Base-by-base conservation (phyloP, 2,797 vertebrate genomes). In the Ibycter americanus region DNA sequence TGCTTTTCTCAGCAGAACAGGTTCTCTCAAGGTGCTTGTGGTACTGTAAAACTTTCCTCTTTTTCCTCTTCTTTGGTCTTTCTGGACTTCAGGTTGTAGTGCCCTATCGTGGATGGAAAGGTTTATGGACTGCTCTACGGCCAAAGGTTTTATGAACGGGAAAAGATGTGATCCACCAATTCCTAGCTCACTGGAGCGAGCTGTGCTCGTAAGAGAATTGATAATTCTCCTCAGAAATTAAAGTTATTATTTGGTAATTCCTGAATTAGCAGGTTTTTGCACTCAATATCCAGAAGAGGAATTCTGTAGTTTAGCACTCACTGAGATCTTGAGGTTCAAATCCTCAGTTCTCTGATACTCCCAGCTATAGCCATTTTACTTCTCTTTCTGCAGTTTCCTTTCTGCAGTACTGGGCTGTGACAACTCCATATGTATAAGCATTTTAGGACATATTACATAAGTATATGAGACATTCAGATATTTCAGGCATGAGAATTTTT, bases 391-490 rank as follows among this genome's bases (percentile, higher is more conserved):
- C 59, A 44, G 42, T 91, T 91, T 58, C 16, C 44, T 84, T 76
- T 87, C 74, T 85, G 65, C 89, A 86, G 72, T 78, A 72, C 25
- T 31, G 19, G 26, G 34, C 62, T 89, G 4, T 58, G 80, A 87
- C 79, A 92, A 20, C 79, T 96, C 89, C 34, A 9, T 72, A 44
- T 89, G 72, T 58, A 12, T 58, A 83, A 74, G 76, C 74, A 70
- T 97, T 92, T 94, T 92, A 87, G 74, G 38, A 46, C 34, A 25
- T 80, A 54, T 96, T 95, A 83, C 78, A 27, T 96, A 96, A 96
- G 82, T 81, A 34, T 56, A 83, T 93, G 65, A 95, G 90, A 93
- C 68, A 91, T 34, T 52, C n/a, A 63, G 65, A 77, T 94, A 91
- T 94, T 96, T 96, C 72, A 87, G 79, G 87, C 81, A 82, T 14